phyloP scores from a whole-genome alignment of 2,888 invertebrate genomes.

The Morpho deidamia region DNA sequence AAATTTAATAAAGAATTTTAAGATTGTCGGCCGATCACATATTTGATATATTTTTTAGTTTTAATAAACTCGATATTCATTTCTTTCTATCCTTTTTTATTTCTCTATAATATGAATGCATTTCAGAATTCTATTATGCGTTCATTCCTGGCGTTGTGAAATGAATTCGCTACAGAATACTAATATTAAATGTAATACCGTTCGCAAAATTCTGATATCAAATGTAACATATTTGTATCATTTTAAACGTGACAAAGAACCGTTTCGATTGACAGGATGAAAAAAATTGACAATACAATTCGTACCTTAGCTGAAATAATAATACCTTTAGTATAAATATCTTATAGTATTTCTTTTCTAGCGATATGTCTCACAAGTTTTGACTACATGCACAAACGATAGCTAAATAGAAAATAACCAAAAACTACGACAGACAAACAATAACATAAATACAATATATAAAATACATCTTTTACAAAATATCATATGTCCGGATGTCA shows the following conservation, averaged over 20 bases:
- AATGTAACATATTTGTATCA: constrained; percentile 5
- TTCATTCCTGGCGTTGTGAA: neutral
- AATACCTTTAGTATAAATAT: constrained; percentile 54
- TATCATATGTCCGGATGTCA: constrained; percentile 45
- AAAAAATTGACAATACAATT: constrained; percentile 65
- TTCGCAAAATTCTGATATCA: neutral
- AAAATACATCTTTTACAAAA: constrained; percentile 74
- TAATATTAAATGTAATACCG: neutral
- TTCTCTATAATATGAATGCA: neutral
- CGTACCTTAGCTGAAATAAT: constrained; percentile 46
- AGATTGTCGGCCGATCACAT: too few species aligned
- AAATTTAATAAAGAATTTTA: too few species aligned
- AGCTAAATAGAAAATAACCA: constrained; percentile 46
- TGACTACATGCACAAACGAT: constrained; percentile 60
- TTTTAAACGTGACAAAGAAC: constrained; percentile 15
- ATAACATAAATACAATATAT: constrained; percentile 67
- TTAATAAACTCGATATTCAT: too few species aligned
- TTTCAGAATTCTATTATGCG: neutral
- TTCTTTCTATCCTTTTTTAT: too few species aligned
- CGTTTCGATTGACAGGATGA: constrained; percentile 58
- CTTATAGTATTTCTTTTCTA: constrained; percentile 54
- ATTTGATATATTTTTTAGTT: too few species aligned
- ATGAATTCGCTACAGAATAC: constrained; percentile 1
- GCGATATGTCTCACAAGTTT: constrained; percentile 75
- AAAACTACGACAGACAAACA: constrained; percentile 50